These are phyloP conservation scores for Peromyscus californicus DNA, from an alignment of 2,113 vertebrate species.

Conservation along the genomic window DNA sequence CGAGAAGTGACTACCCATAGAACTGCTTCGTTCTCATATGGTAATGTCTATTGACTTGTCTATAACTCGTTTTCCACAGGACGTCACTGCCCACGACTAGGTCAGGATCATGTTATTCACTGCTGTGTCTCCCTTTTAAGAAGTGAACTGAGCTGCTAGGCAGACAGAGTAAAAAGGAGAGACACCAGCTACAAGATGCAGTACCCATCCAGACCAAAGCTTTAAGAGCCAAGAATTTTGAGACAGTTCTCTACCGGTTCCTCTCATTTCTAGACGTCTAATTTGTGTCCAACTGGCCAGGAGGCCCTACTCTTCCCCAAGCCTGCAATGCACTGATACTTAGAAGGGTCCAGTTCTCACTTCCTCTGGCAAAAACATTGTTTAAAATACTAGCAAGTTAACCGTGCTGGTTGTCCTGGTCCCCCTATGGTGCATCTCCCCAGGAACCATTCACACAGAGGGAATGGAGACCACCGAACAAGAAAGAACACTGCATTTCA, in stretches of 20 bases:
- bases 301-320: not conserved
- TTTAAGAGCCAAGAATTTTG: not conserved
- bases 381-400: not conserved
- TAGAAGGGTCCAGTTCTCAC: not conserved
- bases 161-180: not conserved
- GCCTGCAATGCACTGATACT: accelerated
- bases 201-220: not conserved
- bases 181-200: too few relatives aligned
- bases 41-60: not conserved
- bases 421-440: accelerated
- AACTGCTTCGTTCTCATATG: not conserved
- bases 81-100: accelerated
- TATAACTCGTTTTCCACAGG: accelerated
- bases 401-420: not conserved
- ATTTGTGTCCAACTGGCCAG: not conserved
- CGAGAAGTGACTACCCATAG: not conserved
- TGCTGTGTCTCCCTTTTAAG: not conserved
- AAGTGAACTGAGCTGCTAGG: not conserved
- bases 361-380: not conserved
- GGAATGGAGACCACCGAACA: accelerated
- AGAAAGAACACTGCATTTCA: too few relatives aligned
- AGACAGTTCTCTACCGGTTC: not conserved
- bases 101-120: accelerated
- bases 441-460: not conserved
- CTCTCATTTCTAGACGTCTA: accelerated